Conservation (phyloP, 2,797 vertebrate genomes). For the Coregonus sp. region DNA sequence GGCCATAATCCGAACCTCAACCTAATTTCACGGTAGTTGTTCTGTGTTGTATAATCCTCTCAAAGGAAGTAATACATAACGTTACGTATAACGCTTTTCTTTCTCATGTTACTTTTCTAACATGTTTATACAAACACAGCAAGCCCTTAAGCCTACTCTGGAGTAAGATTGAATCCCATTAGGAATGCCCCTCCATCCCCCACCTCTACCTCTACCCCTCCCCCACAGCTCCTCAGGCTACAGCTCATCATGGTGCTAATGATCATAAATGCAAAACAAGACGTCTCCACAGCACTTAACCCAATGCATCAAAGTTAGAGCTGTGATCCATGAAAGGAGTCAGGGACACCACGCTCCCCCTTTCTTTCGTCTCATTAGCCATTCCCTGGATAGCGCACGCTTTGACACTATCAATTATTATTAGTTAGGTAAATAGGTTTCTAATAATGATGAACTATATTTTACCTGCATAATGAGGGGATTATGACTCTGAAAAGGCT, state of each 20-base stretch:
- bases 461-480: slow-evolving; percentile 35
- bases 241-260: slow-evolving; percentile 48
- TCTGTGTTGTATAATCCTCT: neutral
- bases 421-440: slow-evolving; percentile 50
- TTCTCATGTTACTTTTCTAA: neutral
- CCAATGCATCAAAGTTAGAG: slow-evolving; percentile 52
- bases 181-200: neutral
- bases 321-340: slow-evolving; percentile 59
- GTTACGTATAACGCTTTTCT: neutral
- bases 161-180: slow-evolving; percentile 34
- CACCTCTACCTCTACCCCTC: neutral
- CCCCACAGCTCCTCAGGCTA: neutral
- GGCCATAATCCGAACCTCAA: neutral
- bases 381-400: slow-evolving; percentile 38
- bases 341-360: slow-evolving; percentile 46
- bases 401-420: slow-evolving; percentile 60
- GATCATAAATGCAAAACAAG: slow-evolving; percentile 63
- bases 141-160: slow-evolving; percentile 18
- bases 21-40: neutral
- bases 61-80: neutral
- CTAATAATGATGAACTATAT: slow-evolving; percentile 51
- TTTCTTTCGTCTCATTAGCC: slow-evolving; percentile 51
- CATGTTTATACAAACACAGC: neutral
- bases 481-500: slow-evolving; percentile 22
- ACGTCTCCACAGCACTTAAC: slow-evolving; percentile 53